Percentiles rank a stretch among this genome's conserved stretches.
Conservation (phyloP, 2,888 invertebrate genomes). For the Hemaris fuciformis region DNA sequence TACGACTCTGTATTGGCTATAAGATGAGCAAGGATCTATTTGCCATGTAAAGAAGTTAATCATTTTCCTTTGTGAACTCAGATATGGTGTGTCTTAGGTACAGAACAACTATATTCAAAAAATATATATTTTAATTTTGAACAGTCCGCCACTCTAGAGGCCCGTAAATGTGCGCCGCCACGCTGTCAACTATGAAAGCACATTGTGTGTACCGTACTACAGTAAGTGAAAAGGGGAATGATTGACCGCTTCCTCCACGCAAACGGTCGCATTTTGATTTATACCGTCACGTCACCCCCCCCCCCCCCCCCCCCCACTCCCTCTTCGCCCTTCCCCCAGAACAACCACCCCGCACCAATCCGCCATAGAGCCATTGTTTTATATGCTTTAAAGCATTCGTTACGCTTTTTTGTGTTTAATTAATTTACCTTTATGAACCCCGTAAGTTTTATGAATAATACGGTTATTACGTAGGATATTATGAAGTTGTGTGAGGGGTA, state of each 20-base stretch:
- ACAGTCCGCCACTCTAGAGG: conserved; percentile 16
- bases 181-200: conserved; percentile 37
- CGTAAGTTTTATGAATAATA: background rate
- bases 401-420: conserved; percentile 8
- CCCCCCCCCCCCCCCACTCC: conserved; percentile 15
- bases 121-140: too few species aligned
- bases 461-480: background rate
- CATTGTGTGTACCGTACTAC: conserved; percentile 40
- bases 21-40: too few species aligned
- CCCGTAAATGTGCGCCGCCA: conserved; percentile 21
- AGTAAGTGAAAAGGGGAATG: conserved; percentile 62
- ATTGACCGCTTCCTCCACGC: conserved; percentile 75
- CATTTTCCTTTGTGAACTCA: too few species aligned
- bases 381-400: conserved; percentile 23
- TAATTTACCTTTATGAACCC: background rate
- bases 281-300: conserved; percentile 35
- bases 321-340: background rate
- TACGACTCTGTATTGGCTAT: too few species aligned
- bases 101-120: too few species aligned
- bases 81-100: too few species aligned
- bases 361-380: conserved; percentile 40
- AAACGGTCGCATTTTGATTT: conserved; percentile 66
- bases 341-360: conserved; percentile 12
- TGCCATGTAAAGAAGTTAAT: too few species aligned
- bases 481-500: background rate